Base-by-base conservation (phyloP, 2,888 invertebrate genomes). In the Notocelia uddmanniana region DNA sequence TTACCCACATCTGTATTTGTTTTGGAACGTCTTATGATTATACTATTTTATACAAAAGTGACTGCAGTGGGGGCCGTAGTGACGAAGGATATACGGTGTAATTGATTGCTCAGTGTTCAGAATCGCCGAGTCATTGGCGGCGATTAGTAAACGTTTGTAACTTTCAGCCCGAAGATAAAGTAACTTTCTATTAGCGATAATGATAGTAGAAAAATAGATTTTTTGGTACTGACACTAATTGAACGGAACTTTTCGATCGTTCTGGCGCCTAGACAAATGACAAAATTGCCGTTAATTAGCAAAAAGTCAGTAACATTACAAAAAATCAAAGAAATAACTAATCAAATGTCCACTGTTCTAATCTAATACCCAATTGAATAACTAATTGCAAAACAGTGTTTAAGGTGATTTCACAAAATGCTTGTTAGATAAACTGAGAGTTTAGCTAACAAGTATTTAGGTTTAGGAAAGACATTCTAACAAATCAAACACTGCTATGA, bases 401-500 rank as follows among this genome's bases (percentile, higher is more conserved):
- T 31, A 31, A 31, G 8, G 31, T 31, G 8, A 31, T 6, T 31
- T 31, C 31, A 10, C 2, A 23, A 52, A 52, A 15, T 13, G 52
- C 3, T 13, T 19, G 11, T 9, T 15, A n/a, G 5, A 6, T 26
- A 26, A 60, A 23, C n/a, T n/a, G 1, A 60, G n/a, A 26, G n/a
- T 23, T 34, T 48, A 63, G 34, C 23, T 21, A 50, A 57, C 45
- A 23, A 21, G 50, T 23, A 50, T 48, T 50, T 6, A 37, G 19
- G 26, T 58, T 69, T 23, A 58, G 37, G 50, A 15, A n/a, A 80
- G 81, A 79, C 78, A 80, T 81, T 85, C 79, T 76, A 77, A 81
- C 52, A 79, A 80, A 84, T 83, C 83, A 85, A 86, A 85, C 86
- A 85, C 80, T 83, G 81, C 75, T 80, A 81, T 85, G 86, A 86